These are phyloP conservation scores for Denticeps clupeoides DNA, from an alignment of 2,797 vertebrate genomes.

Conservation along the genomic window DNA sequence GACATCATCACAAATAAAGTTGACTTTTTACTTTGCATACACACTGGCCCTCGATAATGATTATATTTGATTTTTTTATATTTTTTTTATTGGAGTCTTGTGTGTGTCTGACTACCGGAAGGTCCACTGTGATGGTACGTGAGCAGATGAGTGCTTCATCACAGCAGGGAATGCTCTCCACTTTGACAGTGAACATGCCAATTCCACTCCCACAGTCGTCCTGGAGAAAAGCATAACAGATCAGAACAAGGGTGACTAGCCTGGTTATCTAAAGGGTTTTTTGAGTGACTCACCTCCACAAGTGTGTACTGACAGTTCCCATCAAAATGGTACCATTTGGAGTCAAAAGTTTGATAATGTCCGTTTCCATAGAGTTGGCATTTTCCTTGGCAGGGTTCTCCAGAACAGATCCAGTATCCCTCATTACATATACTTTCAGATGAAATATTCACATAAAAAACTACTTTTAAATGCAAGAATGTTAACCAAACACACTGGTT, in stretches of 20 bases:
- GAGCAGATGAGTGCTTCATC: conserved; percentile 59
- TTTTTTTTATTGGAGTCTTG: too few species aligned
- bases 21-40: too few species aligned
- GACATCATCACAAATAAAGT: too few species aligned
- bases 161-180: conserved; percentile 60
- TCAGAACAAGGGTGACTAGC: not conserved
- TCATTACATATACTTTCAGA: conserved; percentile 52
- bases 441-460: too few species aligned
- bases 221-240: conserved; percentile 26
- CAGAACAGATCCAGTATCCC: conserved; percentile 60
- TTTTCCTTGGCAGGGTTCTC: conserved; percentile 51
- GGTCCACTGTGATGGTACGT: conserved; percentile 46
- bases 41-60: too few species aligned
- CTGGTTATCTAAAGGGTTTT: too few species aligned
- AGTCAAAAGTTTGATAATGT: conserved; percentile 69
- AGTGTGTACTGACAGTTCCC: conserved; percentile 73
- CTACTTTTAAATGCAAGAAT: too few species aligned
- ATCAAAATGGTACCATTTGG: conserved; percentile 62
- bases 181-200: conserved; percentile 43
- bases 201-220: conserved; percentile 32
- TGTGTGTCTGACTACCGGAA: conserved; percentile 38
- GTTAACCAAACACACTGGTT: too few species aligned
- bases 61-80: too few species aligned
- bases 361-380: conserved; percentile 75
- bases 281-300: conserved; percentile 61